These are phyloP conservation scores for Chaetodon trifasciatus DNA, from an alignment of 2,797 vertebrate genomes.

Conservation along the genomic window DNA sequence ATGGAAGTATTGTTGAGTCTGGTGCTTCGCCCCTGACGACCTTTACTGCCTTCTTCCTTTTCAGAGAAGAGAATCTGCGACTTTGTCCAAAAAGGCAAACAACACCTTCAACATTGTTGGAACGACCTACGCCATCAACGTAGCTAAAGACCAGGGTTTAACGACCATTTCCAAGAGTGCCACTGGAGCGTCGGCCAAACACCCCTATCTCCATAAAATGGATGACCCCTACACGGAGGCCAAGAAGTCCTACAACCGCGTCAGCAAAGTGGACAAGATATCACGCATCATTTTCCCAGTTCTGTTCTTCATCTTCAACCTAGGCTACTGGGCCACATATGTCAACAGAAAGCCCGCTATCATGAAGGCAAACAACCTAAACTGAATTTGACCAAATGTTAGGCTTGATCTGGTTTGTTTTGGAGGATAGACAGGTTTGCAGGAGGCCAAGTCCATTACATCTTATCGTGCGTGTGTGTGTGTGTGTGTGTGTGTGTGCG, in stretches of 20 bases:
- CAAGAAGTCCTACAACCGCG: constrained; percentile 98
- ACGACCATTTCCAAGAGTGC: constrained; percentile 95
- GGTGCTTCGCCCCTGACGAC: constrained; percentile 65
- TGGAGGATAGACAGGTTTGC: constrained; percentile 59
- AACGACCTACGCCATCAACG: constrained; percentile 95
- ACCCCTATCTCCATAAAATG: constrained; percentile 84
- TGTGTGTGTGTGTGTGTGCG: constrained; percentile 9
- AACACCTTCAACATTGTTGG: constrained; percentile 99
- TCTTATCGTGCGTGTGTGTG: constrained; percentile 47
- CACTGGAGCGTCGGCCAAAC: constrained; percentile 72
- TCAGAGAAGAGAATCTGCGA: constrained; percentile 95
- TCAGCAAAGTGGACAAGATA: constrained; percentile 99
- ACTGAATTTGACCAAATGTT: constrained; percentile 81
- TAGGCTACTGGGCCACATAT: constrained; percentile 99
- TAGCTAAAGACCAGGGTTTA: constrained; percentile 93
- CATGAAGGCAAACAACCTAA: constrained; percentile 93
- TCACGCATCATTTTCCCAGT: constrained; percentile 99
- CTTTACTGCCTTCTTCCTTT: constrained; percentile 78
- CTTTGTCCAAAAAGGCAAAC: constrained; percentile 95
- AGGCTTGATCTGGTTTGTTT: constrained; percentile 51
- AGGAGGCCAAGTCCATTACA: constrained; percentile 77
- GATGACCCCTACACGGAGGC: constrained; percentile 92
- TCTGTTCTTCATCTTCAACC: constrained; percentile 98
- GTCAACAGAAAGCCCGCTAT: constrained; percentile 97
- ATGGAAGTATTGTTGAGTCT: constrained; percentile 85